phyloP scores from a whole-genome alignment of 2,113 vertebrate species.

The Periophthalmodon schlosseri region DNA sequence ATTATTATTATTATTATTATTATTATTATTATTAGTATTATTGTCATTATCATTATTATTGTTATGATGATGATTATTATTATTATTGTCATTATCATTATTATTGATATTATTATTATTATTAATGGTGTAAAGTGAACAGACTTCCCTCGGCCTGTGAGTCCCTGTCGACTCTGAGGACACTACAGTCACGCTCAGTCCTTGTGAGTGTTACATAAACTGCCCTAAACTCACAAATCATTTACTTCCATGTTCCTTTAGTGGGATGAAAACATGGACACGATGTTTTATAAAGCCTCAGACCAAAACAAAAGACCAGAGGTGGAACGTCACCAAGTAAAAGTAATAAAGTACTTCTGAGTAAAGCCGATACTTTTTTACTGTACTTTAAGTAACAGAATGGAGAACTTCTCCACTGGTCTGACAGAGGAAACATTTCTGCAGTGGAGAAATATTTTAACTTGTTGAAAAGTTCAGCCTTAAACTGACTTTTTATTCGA shows the following conservation, averaged over 20 bases:
- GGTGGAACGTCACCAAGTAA: no score
- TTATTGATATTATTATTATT: no score
- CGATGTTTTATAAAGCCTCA: neutral
- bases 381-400: neutral
- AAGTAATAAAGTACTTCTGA: no score
- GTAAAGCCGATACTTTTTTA: no score
- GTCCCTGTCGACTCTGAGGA: neutral
- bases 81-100: no score
- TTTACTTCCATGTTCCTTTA: neutral
- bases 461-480: neutral
- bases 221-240: neutral
- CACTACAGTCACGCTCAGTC: neutral
- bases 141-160: neutral
- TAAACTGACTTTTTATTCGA: conserved; percentile 8
- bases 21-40: no score
- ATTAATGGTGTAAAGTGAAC: no score
- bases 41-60: no score
- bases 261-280: no score
- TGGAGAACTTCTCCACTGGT: neutral
- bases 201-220: neutral
- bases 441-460: no score
- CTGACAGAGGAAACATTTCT: neutral
- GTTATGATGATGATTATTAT: no score
- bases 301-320: neutral
- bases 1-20: no score